Base-by-base conservation (phyloP, 1,140 invertebrate genomes). In the Zaprionus inermis region DNA sequence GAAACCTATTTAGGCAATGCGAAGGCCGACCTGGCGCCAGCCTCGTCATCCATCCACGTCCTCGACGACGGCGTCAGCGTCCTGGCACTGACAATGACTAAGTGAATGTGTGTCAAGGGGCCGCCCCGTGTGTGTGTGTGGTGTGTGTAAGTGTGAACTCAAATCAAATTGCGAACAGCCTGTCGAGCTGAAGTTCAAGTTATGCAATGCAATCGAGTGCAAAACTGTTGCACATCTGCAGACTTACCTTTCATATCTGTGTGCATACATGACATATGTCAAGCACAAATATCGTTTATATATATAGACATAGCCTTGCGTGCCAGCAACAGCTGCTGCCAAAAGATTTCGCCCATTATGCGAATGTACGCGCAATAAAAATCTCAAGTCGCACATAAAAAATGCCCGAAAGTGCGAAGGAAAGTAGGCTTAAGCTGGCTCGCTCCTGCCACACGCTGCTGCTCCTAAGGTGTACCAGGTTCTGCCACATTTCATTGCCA, bases 211-310 rank as follows among this genome's bases (percentile, higher is more conserved):
- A 16, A 22, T 51, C 64, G 38, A 64, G 28, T 46, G 41, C 46
- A 58, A 38, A 72, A 81, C 83, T 85, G 83, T 82, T 81, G 79
- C 83, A 79, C 28, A 70, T 67, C 24, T 7, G 10, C 30, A 32
- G 30, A 32, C 1, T 7, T 32, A 32, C 10, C 30, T 32, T 5
- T 11, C 9, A 49, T 49, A 49, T 49, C 9, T 49, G 5, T 49
- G 18, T 18, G 18, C 3, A 18, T 46, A 46, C 18, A 10, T 20
- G 38, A 44, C 38, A 20, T 49, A 5, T 49, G 44, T 49, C 38
- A 44, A 16, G 11, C 11, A 12, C 14, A 38, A 38, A 38, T 38
- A 38, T 38, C 30, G 10, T n/a, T 16, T 44, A 16, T 44, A 16
- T 28, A 28, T n/a, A 1, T 12, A 49, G 44, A 46, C 44, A 20